Conservation (phyloP, 2,888 invertebrate species). For the Caenorhabditis doughertyi region DNA sequence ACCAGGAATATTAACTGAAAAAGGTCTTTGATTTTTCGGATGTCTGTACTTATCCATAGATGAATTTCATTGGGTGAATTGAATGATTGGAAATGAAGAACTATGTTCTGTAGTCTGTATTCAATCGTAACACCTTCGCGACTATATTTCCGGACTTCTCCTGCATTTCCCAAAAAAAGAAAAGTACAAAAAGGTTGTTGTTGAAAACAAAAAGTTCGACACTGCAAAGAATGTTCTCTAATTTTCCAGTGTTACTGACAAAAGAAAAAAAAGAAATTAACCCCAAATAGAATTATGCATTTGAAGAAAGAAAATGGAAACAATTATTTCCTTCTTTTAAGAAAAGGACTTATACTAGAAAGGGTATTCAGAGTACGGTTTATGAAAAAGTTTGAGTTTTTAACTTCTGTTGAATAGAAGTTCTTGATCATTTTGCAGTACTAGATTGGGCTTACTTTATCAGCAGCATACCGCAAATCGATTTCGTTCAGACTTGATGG, state of each 20-base stretch:
- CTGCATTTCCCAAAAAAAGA: neutral
- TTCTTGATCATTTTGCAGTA: neutral
- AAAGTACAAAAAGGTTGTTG: conserved; percentile 9
- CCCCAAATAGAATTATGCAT: conserved; percentile 13
- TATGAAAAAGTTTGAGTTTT: no score
- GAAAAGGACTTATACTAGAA: neutral
- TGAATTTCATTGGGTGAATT: no score
- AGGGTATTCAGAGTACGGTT: no score
- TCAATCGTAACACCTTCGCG: no score
- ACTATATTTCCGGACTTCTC: no score
- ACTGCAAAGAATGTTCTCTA: conserved; percentile 6
- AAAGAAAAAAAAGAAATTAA: neutral
- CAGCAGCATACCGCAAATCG: conserved; percentile 27
- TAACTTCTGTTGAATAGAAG: no score
- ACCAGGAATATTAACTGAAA: neutral
- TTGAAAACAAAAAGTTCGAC: conserved; percentile 8
- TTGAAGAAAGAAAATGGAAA: neutral
- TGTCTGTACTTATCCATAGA: neutral
- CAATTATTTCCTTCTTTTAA: neutral
- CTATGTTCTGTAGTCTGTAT: no score
- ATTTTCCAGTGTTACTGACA: neutral
- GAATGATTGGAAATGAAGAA: no score
- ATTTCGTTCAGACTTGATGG: conserved; percentile 32
- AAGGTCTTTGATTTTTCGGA: neutral
- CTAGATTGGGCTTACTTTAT: conserved; percentile 36